Conservation (phyloP, 1,140 invertebrate species). For the Macrobrachium nipponense region DNA sequence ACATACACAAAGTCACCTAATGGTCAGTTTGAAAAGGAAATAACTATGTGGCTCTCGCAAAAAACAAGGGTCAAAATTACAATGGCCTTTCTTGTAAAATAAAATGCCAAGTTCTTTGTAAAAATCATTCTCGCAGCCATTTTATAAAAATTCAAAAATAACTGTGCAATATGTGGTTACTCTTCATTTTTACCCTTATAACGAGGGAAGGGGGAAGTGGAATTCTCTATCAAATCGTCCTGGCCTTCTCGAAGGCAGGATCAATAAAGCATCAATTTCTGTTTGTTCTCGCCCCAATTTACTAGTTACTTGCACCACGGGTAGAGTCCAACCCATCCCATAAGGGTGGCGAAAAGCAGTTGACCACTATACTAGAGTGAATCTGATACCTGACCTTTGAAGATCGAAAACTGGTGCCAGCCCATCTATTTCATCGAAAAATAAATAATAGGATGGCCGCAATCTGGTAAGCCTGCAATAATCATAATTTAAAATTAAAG, state of each 20-base stretch:
- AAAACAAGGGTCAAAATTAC: too few relatives aligned
- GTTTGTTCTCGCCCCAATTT: conserved; percentile 88
- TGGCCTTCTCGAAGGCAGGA: conserved; percentile 82
- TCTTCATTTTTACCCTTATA: conserved; percentile 71
- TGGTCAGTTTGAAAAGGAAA: too few relatives aligned
- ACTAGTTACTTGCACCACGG: conserved; percentile 81
- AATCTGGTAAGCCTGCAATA: conserved; percentile 80
- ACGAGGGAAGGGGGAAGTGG: conserved; percentile 77
- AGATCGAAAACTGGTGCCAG: conserved; percentile 87
- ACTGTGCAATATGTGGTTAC: neutral
- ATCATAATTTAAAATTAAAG: conserved; percentile 69
- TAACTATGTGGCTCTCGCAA: too few relatives aligned
- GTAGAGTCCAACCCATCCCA: conserved; percentile 91
- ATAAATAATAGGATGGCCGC: conserved; percentile 89
- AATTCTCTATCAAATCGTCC: conserved; percentile 88
- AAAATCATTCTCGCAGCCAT: too few relatives aligned
- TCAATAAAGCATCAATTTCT: conserved; percentile 87
- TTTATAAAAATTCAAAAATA: too few relatives aligned
- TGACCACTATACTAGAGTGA: conserved; percentile 90
- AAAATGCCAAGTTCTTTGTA: too few relatives aligned
- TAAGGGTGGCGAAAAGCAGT: conserved; percentile 88
- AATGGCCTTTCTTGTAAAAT: too few relatives aligned
- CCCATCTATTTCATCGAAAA: conserved; percentile 92
- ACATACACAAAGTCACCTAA: too few relatives aligned
- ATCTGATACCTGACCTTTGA: conserved; percentile 92